These are phyloP conservation scores for Trachurus trachurus DNA, from an alignment of 2,797 vertebrate genomes.

Conservation along the genomic window DNA sequence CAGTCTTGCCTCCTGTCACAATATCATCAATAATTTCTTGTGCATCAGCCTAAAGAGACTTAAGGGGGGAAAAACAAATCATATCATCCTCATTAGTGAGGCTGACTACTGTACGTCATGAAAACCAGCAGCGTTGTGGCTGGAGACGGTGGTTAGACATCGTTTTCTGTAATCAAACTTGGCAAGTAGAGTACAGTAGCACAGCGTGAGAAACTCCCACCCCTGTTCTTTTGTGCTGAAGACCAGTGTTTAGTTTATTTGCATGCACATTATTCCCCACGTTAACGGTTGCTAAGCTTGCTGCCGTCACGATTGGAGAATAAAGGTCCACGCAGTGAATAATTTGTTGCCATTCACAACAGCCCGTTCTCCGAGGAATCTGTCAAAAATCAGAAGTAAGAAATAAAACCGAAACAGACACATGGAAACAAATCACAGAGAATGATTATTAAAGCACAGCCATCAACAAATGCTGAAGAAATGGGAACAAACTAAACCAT, in stretches of 20 bases:
- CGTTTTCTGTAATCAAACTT: slow-evolving; percentile 27
- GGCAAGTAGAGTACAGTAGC: slow-evolving; percentile 32
- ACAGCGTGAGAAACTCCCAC: slow-evolving; percentile 27
- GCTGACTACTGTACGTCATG: slow-evolving; percentile 14
- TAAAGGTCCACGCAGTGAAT: neutral
- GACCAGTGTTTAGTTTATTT: slow-evolving; percentile 20
- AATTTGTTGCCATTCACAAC: neutral
- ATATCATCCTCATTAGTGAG: slow-evolving; percentile 48
- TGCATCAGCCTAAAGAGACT: neutral
- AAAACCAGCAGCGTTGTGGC: slow-evolving; percentile 15
- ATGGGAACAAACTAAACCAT: neutral
- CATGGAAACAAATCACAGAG: too few relatives aligned
- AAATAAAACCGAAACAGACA: neutral
- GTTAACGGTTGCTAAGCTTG: slow-evolving; percentile 24
- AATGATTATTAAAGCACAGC: too few relatives aligned
- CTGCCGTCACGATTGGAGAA: too few relatives aligned
- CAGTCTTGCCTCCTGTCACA: slow-evolving; percentile 15
- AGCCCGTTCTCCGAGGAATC: too few relatives aligned
- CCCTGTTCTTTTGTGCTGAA: slow-evolving; percentile 8
- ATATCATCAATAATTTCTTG: slow-evolving; percentile 29
- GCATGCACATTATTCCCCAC: slow-evolving; percentile 8
- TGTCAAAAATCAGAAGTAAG: neutral
- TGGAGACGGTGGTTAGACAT: slow-evolving; percentile 7
- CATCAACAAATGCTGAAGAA: too few relatives aligned
- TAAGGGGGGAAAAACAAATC: neutral